These are phyloP conservation scores for Acronicta leporina DNA, from an alignment of 2,888 invertebrate genomes.

Conservation along the genomic window DNA sequence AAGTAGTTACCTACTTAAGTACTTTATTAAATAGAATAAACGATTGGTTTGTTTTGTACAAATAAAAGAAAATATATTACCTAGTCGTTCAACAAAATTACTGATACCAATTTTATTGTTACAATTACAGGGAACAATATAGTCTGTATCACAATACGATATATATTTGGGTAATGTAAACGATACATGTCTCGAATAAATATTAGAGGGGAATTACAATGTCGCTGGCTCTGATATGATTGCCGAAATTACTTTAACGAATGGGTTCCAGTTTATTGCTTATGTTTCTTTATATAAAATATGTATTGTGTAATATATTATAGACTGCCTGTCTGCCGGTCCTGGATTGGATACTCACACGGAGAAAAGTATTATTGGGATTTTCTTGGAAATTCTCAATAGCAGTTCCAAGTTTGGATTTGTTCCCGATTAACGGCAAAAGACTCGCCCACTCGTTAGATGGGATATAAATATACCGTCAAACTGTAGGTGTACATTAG, in stretches of 20 bases:
- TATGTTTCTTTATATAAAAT: slow-evolving; percentile 3
- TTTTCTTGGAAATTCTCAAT: too few relatives aligned
- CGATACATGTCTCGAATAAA: slow-evolving; percentile 17
- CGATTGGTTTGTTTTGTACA: background rate
- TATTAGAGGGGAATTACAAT: slow-evolving; percentile 24
- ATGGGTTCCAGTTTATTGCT: slow-evolving; percentile 10
- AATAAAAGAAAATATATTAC: slow-evolving; percentile 18
- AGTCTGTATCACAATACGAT: slow-evolving; percentile 9
- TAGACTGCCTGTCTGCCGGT: too few relatives aligned
- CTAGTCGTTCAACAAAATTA: slow-evolving; percentile 12
- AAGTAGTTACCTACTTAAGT: background rate
- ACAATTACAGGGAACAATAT: slow-evolving; percentile 7
- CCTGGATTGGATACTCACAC: too few relatives aligned
- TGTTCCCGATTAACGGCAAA: too few relatives aligned
- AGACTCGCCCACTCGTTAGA: too few relatives aligned
- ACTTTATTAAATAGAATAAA: slow-evolving; percentile 14
- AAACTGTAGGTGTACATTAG: too few relatives aligned
- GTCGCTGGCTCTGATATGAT: slow-evolving; percentile 15
- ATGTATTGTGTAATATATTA: background rate
- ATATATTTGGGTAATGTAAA: background rate
- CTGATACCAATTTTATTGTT: slow-evolving; percentile 10
- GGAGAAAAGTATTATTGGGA: too few relatives aligned
- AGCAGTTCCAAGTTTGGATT: too few relatives aligned
- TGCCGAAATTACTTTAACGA: slow-evolving; percentile 26
- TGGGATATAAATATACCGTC: too few relatives aligned